Percentiles rank a stretch among this genome's conserved stretches.
Evolutionary conservation across 2,888 invertebrate genomes (phyloP).

Genomic region (Lochmaea crataegi): DNA sequence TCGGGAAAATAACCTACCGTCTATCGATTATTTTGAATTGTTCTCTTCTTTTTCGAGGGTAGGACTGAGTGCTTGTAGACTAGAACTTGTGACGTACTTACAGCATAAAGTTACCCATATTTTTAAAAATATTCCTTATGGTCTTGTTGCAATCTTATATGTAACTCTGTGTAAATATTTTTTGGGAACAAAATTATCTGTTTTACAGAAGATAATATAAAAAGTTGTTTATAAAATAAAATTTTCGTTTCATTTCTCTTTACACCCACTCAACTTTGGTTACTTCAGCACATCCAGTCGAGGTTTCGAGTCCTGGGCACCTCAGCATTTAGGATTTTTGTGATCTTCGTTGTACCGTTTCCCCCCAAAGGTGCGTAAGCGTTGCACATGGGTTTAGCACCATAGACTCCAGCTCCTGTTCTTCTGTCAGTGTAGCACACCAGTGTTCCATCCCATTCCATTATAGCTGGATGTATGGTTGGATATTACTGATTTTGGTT

Average conservation of each 20-base stretch:
- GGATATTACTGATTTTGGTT: no score
- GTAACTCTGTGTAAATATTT: slow-evolving; percentile 59
- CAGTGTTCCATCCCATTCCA: no score
- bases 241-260: slow-evolving; percentile 19
- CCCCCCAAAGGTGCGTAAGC: no score
- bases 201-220: slow-evolving; percentile 63
- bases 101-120: slow-evolving; percentile 38
- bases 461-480: no score
- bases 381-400: no score
- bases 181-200: slow-evolving; percentile 65
- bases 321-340: no score
- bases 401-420: no score
- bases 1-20: slow-evolving; percentile 14
- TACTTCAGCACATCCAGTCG: not conserved
- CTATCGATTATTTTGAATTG: slow-evolving; percentile 38
- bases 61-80: slow-evolving; percentile 29
- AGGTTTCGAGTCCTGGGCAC: no score
- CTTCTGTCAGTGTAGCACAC: no score
- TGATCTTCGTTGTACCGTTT: no score
- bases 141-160: slow-evolving; percentile 49
- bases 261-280: not conserved
- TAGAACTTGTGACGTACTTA: slow-evolving; percentile 44
- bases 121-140: slow-evolving; percentile 38
- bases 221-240: slow-evolving; percentile 56
- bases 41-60: slow-evolving; percentile 1